Evolutionary conservation across 2,888 invertebrate species (phyloP), one percentile per base, ranked within the genome.

Genomic region (Mythimna albipuncta): DNA sequence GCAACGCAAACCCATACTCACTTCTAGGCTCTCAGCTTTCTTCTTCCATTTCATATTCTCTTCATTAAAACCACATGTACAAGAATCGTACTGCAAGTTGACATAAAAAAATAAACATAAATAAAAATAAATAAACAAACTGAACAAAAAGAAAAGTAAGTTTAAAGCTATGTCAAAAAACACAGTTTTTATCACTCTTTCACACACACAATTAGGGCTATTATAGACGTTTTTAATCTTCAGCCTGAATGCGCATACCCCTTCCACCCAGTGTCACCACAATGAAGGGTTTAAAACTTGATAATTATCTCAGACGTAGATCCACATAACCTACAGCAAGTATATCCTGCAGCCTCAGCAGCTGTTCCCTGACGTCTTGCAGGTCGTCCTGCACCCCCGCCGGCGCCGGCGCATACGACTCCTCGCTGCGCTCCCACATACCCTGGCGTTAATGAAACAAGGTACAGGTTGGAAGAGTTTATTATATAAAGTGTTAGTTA

Each of bases 351-450:
- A 96, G 91, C 52, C 86, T 89, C 59, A 90, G 82, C 81, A 96
- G 89, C 81, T 93, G 94, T 26, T 87, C 88, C 64, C 88, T 84
- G 73, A 96, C 90, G 72, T 91, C 91, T 2, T 89, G 93, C 80
- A 96, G 86, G 11, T 95, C 95, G 9, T 91, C 93, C 19, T 84
- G 84, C 69, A 91, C 82, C 64, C 90, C 93, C 6, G 86, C 92
- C 77, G 69, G 92, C 77, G 70, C 91, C 89, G 44, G 83, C 79
- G 87, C 85, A n/a, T 86, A 70, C 2, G 90, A 88, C 81, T 88
- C 91, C 84, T 84, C 89, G 69, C 86, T 85, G 74, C 90, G 85
- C 85, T 88, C 95, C 95, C 96, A 94, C 91, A 94, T 87, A 38
- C 94, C 94, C 94, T 96, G 89, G 26, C 84, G 16, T 16, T 47